A percentile compares a stretch with the other conserved stretches of the same genome.
Evolutionary conservation across 2,888 invertebrate genomes (phyloP).

Genomic region (Colostygia pectinataria): DNA sequence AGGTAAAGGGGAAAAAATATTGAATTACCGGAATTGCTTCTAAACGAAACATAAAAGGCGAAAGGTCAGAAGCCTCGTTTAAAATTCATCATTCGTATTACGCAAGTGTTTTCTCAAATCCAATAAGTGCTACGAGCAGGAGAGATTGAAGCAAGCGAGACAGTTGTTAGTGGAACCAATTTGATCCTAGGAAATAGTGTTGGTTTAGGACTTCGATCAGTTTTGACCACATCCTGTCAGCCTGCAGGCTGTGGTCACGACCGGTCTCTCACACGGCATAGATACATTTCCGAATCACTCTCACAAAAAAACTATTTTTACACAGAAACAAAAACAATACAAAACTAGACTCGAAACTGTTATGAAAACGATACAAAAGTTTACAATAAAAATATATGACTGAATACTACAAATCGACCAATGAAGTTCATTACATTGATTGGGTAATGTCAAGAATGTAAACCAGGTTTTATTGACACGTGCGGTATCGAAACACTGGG

Average conservation of each 20-base stretch:
- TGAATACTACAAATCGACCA: slow-evolving; percentile 32
- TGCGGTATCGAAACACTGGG: slow-evolving; percentile 18
- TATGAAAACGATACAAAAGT: slow-evolving; percentile 41
- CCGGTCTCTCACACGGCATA: slow-evolving; percentile 33
- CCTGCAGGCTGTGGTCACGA: slow-evolving; percentile 43
- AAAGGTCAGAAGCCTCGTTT: slow-evolving; percentile 22
- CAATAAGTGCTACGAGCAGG: slow-evolving; percentile 25
- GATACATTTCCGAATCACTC: slow-evolving; percentile 31
- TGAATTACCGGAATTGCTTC: slow-evolving; percentile 13
- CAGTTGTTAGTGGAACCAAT: slow-evolving; percentile 33
- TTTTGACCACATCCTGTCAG: slow-evolving; percentile 53
- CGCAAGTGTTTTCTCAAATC: slow-evolving; percentile 23
- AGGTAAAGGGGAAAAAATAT: slow-evolving; percentile 19
- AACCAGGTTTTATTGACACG: slow-evolving; percentile 24
- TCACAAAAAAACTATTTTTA: slow-evolving; percentile 16
- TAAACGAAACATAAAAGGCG: slow-evolving; percentile 20
- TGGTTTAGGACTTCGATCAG: slow-evolving; percentile 39
- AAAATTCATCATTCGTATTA: slow-evolving; percentile 28
- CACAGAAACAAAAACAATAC: slow-evolving; percentile 1
- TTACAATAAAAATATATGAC: slow-evolving; percentile 36
- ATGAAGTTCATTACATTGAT: slow-evolving; percentile 30
- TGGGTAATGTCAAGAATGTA: slow-evolving; percentile 21
- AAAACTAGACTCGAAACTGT: slow-evolving; percentile 19
- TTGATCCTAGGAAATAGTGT: slow-evolving; percentile 39
- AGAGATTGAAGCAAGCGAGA: slow-evolving; percentile 11